Evolutionary conservation across 2,888 invertebrate genomes (phyloP).

Genomic region (Elegia similella): DNA sequence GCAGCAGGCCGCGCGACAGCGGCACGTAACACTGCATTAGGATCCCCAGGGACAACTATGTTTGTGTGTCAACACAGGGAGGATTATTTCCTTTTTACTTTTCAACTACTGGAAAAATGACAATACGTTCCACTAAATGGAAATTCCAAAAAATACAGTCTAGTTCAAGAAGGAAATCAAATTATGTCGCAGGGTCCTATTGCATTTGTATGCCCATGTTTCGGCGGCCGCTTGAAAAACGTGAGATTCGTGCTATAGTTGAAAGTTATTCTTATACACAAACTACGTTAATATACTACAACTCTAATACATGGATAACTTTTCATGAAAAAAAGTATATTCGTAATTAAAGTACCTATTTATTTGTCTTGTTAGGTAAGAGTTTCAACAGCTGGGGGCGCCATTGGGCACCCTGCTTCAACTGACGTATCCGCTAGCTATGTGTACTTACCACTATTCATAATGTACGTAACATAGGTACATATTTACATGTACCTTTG

Average conservation of each 20-base stretch:
- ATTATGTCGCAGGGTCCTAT: too few species aligned
- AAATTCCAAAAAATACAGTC: too few species aligned
- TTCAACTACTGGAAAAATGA: too few species aligned
- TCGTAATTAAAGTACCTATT: slow-evolving; percentile 30
- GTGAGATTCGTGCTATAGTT: slow-evolving; percentile 35
- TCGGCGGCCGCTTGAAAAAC: slow-evolving; percentile 25
- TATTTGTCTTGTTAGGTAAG: slow-evolving; percentile 39
- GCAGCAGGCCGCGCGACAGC: slow-evolving; percentile 23
- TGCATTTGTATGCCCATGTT: neutral
- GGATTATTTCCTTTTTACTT: too few species aligned
- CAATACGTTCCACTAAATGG: too few species aligned
- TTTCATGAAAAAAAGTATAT: slow-evolving; percentile 38
- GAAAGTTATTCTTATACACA: slow-evolving; percentile 38
- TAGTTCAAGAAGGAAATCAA: too few species aligned
- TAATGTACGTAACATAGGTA: slow-evolving; percentile 7
- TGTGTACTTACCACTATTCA: slow-evolving; percentile 15
- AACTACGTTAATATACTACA: slow-evolving; percentile 43
- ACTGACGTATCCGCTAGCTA: slow-evolving; percentile 6
- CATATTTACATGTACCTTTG: slow-evolving; percentile 25
- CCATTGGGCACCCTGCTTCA: neutral
- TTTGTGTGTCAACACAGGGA: too few species aligned
- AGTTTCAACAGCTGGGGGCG: slow-evolving; percentile 28
- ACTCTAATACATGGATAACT: slow-evolving; percentile 41
- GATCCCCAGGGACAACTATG: neutral
- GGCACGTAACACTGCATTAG: neutral